Evolutionary conservation across 2,888 invertebrate genomes (phyloP).

Genomic region (Cantharis rustica): DNA sequence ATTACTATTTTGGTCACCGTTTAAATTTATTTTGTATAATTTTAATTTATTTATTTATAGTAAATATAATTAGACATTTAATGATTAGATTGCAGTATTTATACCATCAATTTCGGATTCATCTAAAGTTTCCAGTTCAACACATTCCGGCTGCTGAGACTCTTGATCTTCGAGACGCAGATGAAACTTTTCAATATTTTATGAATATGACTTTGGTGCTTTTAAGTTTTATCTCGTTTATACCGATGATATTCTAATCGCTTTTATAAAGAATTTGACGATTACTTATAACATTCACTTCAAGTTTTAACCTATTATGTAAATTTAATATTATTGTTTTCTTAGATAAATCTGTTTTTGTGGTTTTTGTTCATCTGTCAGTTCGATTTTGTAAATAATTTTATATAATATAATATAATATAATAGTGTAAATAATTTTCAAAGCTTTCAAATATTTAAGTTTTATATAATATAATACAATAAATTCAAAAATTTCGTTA

Average conservation of each 20-base stretch:
- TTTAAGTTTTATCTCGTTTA: neutral
- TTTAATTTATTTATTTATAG: too few relatives aligned
- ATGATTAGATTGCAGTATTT: neutral
- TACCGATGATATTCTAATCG: neutral
- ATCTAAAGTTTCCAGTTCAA: neutral
- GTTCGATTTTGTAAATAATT: neutral
- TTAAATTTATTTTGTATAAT: too few relatives aligned
- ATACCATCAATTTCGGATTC: neutral
- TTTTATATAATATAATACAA: too few relatives aligned
- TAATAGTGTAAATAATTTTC: neutral
- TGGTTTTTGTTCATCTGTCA: too few relatives aligned
- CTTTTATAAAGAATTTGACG: neutral
- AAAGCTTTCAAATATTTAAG: neutral
- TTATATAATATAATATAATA: too few relatives aligned
- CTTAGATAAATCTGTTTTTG: neutral
- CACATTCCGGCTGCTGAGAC: neutral
- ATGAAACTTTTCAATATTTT: too few relatives aligned
- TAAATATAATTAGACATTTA: too few relatives aligned
- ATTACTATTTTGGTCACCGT: too few relatives aligned
- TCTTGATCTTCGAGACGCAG: neutral
- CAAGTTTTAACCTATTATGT: neutral
- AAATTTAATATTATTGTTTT: neutral
- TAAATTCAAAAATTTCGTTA: neutral
- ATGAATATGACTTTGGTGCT: too few relatives aligned
- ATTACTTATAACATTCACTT: neutral